phyloP scores from a whole-genome alignment of 2,888 invertebrate genomes.

The Ennomos quercinarius region DNA sequence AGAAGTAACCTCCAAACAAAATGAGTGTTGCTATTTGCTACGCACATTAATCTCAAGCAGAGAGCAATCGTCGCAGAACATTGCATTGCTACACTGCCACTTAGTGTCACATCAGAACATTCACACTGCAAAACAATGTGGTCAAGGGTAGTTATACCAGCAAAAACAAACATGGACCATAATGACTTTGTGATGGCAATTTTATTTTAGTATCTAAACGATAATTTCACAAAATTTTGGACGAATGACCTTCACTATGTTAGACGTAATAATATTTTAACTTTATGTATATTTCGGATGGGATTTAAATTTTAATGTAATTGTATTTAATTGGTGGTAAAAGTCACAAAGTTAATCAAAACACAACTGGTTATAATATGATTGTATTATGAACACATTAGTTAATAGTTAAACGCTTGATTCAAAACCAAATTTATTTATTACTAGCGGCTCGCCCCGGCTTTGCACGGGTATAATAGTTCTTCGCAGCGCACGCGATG shows the following conservation, averaged over 20 bases:
- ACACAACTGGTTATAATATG: neutral
- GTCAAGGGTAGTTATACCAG: conserved; percentile 59
- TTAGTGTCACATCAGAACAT: conserved; percentile 43
- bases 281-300: too few species aligned
- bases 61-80: conserved; percentile 15
- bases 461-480: too few species aligned
- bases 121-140: conserved; percentile 53
- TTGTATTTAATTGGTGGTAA: too few species aligned
- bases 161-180: conserved; percentile 29
- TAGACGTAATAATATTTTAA: too few species aligned
- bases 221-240: too few species aligned
- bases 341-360: neutral
- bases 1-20: conserved; percentile 27
- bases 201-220: neutral
- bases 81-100: conserved; percentile 39
- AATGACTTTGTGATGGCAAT: conserved; percentile 8
- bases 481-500: too few species aligned
- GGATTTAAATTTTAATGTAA: too few species aligned
- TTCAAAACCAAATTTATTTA: too few species aligned
- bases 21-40: conserved; percentile 54
- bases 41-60: conserved; percentile 52
- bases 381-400: too few species aligned
- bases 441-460: too few species aligned
- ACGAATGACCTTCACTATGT: too few species aligned
- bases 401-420: too few species aligned